phyloP scores from a whole-genome alignment of 2,888 invertebrate species.

The Lingula anatina region DNA sequence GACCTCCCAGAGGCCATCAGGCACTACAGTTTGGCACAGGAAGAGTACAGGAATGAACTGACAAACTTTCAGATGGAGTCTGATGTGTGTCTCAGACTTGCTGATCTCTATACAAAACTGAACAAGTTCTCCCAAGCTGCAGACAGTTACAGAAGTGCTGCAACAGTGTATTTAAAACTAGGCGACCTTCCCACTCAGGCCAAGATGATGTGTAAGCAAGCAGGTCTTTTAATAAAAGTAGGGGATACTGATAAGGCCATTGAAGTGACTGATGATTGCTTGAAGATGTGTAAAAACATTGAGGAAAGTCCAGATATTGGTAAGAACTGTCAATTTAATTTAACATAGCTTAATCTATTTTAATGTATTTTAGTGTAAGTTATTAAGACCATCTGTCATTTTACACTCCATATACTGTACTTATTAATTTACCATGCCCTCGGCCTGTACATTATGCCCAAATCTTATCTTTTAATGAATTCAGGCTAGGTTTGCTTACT shows the following conservation, averaged over 20 bases:
- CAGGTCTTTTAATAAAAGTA: slow-evolving; percentile 8
- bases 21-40: slow-evolving; percentile 24
- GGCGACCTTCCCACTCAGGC: slow-evolving; percentile 14
- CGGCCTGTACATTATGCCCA: too few relatives aligned
- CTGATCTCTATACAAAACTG: slow-evolving; percentile 4
- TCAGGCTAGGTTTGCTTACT: too few relatives aligned
- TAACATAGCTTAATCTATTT: too few relatives aligned
- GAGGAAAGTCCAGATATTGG: not conserved
- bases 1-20: slow-evolving; percentile 20
- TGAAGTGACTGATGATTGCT: slow-evolving; percentile 12
- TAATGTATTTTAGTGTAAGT: too few relatives aligned
- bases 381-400: too few relatives aligned
- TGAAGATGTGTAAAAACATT: slow-evolving; percentile 3
- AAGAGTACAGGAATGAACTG: slow-evolving; percentile 22
- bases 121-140: slow-evolving; percentile 9
- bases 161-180: slow-evolving; percentile 13
- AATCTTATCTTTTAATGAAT: too few relatives aligned
- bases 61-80: slow-evolving; percentile 21
- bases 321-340: too few relatives aligned
- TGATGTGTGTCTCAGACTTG: slow-evolving; percentile 14
- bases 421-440: too few relatives aligned
- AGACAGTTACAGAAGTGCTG: slow-evolving; percentile 9
- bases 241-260: slow-evolving; percentile 7
- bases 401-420: too few relatives aligned
- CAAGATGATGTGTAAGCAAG: slow-evolving; percentile 15